Conservation (phyloP, 1,140 invertebrate species). For the Hylaeus anthracinus region DNA sequence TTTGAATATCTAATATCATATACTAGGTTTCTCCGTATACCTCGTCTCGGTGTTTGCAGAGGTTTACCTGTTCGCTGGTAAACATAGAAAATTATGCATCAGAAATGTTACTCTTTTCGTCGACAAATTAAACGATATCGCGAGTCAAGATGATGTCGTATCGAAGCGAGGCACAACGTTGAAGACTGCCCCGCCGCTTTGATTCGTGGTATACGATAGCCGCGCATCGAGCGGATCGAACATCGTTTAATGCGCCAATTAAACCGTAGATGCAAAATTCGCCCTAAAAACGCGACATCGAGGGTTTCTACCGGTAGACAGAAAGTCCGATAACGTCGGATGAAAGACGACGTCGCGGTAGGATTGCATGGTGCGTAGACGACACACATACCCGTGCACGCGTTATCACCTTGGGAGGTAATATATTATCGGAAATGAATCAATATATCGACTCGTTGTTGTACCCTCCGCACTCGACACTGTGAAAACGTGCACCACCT, state of each 20-base stretch:
- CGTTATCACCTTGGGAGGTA: constrained; percentile 55
- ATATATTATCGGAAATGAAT: constrained; percentile 66
- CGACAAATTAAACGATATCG: background rate
- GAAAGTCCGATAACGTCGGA: background rate
- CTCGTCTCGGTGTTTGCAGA: background rate
- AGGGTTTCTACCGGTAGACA: background rate
- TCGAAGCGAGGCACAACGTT: background rate
- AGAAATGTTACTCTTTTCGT: background rate
- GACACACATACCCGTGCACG: background rate
- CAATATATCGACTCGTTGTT: constrained; percentile 63
- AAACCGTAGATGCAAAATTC: background rate
- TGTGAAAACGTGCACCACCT: constrained; percentile 46
- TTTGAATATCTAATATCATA: no score
- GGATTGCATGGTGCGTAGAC: constrained; percentile 14
- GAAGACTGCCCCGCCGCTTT: background rate
- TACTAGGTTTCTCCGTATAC: no score
- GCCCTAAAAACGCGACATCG: no score
- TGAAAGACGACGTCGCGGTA: constrained; percentile 13
- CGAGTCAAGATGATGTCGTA: background rate
- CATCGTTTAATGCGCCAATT: background rate
- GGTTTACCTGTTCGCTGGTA: background rate
- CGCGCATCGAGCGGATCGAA: background rate
- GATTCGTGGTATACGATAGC: background rate
- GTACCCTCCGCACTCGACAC: constrained; percentile 32
- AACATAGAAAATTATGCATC: background rate